These are phyloP conservation scores for Corythornis madagascariensis DNA, from an alignment of 2,113 vertebrate species.

Conservation along the genomic window DNA sequence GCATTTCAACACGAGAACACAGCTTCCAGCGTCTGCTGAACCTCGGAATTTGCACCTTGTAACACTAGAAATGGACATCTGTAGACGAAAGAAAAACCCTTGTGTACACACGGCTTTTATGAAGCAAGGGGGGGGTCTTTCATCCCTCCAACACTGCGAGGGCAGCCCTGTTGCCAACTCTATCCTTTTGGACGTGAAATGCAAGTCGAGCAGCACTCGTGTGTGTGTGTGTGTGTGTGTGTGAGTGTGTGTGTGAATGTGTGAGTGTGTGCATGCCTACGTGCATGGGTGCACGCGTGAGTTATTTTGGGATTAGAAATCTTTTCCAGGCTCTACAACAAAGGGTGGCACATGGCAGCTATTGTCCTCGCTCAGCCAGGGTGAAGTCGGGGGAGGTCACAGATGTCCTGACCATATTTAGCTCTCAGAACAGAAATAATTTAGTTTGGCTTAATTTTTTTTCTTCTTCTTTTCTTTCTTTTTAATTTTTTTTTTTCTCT, in stretches of 20 bases:
- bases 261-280: not conserved
- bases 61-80: constrained; percentile 65
- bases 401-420: constrained; percentile 67
- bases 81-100: constrained; percentile 42
- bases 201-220: not conserved
- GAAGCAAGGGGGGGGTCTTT: not conserved
- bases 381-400: constrained; percentile 58
- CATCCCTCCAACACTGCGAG: not conserved
- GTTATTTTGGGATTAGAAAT: constrained; percentile 27
- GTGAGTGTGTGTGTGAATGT: not conserved
- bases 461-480: too few species aligned
- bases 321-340: constrained; percentile 45
- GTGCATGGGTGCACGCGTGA: constrained; percentile 4
- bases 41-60: constrained; percentile 61
- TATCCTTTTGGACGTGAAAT: not conserved
- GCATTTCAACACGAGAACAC: constrained; percentile 68
- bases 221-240: not conserved
- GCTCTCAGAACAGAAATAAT: constrained; percentile 41
- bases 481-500: not conserved
- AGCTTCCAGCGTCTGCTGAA: constrained; percentile 49
- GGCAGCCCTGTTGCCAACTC: constrained; percentile 16
- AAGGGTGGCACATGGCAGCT: constrained; percentile 56
- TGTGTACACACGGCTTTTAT: constrained; percentile 36
- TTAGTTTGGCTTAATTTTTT: not conserved
- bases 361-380: constrained; percentile 53